These are phyloP conservation scores for Kryphioiulus occultus DNA, from an alignment of 2,888 invertebrate genomes.

Conservation along the genomic window DNA sequence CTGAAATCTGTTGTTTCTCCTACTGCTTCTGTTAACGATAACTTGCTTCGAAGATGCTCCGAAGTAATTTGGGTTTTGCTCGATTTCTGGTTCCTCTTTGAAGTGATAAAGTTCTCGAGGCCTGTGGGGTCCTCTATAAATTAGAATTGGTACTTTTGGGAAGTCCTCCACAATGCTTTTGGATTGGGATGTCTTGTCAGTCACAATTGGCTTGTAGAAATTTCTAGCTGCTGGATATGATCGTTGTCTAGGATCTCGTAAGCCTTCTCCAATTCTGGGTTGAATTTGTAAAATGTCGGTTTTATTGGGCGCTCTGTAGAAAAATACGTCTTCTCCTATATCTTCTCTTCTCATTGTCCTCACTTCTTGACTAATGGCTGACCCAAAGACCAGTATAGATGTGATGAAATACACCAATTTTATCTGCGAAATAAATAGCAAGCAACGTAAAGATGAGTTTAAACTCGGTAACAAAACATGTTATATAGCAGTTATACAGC, in stretches of 20 bases:
- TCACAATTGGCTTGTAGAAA: not conserved
- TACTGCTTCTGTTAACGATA: not conserved
- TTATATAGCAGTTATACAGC: too few species aligned
- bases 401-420: not conserved
- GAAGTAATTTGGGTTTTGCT: not conserved
- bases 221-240: not conserved
- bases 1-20: not conserved
- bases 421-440: not conserved
- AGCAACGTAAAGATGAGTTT: not conserved
- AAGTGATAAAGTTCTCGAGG: slow-evolving; percentile 1
- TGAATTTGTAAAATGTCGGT: not conserved
- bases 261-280: not conserved
- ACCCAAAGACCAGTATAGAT: not conserved
- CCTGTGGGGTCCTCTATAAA: slow-evolving; percentile 42
- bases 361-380: not conserved
- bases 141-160: not conserved
- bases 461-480: too few species aligned
- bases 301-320: not conserved
- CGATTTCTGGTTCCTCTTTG: not conserved
- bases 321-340: not conserved
- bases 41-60: not conserved
- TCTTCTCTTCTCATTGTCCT: not conserved
- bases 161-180: not conserved
- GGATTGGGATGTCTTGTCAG: not conserved
- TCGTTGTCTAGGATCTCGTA: not conserved